Conservation (phyloP, 2,888 invertebrate genomes). For the Drosophila cognata region DNA sequence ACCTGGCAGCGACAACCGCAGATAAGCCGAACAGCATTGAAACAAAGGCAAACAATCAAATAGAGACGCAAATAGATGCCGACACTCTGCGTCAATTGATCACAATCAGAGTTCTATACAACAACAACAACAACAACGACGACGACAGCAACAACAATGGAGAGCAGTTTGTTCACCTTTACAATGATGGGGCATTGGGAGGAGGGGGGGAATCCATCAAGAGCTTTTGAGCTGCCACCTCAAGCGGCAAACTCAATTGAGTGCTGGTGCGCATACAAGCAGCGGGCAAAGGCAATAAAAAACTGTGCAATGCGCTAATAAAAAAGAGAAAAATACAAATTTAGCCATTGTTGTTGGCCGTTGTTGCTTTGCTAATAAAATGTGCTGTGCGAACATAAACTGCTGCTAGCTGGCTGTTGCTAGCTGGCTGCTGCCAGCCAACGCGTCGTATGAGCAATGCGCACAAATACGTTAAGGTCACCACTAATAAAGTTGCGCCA, state of each 20-base stretch:
- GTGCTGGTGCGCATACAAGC: conserved; percentile 48
- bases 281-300: conserved; percentile 55
- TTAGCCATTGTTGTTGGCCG: conserved; percentile 60
- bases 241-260: conserved; percentile 55
- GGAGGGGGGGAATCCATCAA: conserved; percentile 12
- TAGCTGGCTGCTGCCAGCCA: conserved; percentile 22
- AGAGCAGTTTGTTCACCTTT: conserved; percentile 69
- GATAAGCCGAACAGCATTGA: conserved; percentile 50
- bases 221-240: conserved; percentile 50
- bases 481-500: conserved; percentile 66
- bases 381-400: conserved; percentile 50
- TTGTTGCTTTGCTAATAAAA: conserved; percentile 68
- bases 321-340: conserved; percentile 60
- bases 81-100: conserved; percentile 53
- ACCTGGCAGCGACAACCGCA: conserved; percentile 59
- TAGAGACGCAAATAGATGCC: conserved; percentile 62
- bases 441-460: conserved; percentile 69
- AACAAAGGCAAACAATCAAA: conserved; percentile 42
- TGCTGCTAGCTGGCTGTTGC: conserved; percentile 1
- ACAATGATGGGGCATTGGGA: neutral
- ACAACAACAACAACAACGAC: neutral
- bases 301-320: conserved; percentile 59
- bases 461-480: conserved; percentile 54
- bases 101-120: conserved; percentile 43
- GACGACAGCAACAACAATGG: conserved; percentile 26